Percentiles rank a stretch among this genome's conserved stretches.
These are phyloP conservation scores for Athetis lepigone DNA, from an alignment of 2,888 invertebrate genomes.

Conservation along the genomic window DNA sequence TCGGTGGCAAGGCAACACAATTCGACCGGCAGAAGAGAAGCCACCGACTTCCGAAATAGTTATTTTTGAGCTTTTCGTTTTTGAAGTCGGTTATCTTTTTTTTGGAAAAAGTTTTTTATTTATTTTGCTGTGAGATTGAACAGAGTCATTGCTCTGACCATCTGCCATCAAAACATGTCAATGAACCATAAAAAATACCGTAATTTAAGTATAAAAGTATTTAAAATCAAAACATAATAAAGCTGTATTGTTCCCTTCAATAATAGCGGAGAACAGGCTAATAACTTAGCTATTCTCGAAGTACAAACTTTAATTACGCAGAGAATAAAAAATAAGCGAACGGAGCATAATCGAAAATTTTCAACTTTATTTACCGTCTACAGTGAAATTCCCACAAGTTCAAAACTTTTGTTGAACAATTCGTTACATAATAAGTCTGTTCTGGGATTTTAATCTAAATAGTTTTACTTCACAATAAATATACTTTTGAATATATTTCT, in stretches of 20 bases:
- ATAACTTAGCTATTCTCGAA: conserved; percentile 11
- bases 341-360: conserved; percentile 56
- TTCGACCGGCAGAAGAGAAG: too few species aligned
- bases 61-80: too few species aligned
- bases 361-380: conserved; percentile 50
- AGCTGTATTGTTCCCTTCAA: conserved; percentile 11
- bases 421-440: conserved; percentile 54
- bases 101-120: too few species aligned
- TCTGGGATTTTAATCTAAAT: conserved; percentile 62
- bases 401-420: conserved; percentile 57
- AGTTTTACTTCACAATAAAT: conserved; percentile 55
- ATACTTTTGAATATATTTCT: conserved; percentile 37
- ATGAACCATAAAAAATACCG: too few species aligned
- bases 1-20: too few species aligned
- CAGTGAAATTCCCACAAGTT: conserved; percentile 50
- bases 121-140: too few species aligned
- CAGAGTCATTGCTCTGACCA: too few species aligned
- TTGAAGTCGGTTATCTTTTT: too few species aligned
- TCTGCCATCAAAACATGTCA: too few species aligned
- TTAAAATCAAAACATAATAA: conserved; percentile 1
- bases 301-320: conserved; percentile 47
- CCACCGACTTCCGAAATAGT: too few species aligned
- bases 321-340: conserved; percentile 48
- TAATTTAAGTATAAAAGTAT: too few species aligned
- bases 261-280: conserved; percentile 2